These are phyloP conservation scores for Encarsia formosa DNA, from an alignment of 2,888 invertebrate species.

Conservation along the genomic window DNA sequence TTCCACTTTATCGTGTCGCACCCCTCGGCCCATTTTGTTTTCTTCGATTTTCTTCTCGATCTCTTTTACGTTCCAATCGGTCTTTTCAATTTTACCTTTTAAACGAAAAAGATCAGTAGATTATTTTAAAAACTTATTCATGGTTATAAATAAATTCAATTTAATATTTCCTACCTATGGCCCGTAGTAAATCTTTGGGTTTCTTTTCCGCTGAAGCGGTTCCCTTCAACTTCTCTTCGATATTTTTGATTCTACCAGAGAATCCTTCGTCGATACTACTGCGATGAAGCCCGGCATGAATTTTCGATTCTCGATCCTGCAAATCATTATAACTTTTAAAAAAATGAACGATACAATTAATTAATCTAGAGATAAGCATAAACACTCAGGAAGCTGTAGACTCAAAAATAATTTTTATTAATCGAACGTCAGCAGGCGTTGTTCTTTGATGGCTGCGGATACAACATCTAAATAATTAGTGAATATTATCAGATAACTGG, in stretches of 20 bases:
- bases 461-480: too few relatives aligned
- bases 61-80: conserved; percentile 87
- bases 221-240: conserved; percentile 75
- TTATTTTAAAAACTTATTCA: background rate
- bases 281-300: conserved; percentile 46
- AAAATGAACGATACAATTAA: background rate
- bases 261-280: conserved; percentile 57
- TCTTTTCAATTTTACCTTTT: conserved; percentile 80
- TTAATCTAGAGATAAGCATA: background rate
- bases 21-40: conserved; percentile 65
- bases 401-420: background rate
- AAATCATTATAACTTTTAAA: conserved; percentile 6
- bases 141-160: background rate
- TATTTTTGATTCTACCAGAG: conserved; percentile 63
- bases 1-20: conserved; percentile 60
- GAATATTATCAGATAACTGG: too few relatives aligned
- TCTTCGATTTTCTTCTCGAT: conserved; percentile 85
- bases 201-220: conserved; percentile 64
- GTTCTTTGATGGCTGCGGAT: conserved; percentile 1
- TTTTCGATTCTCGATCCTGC: conserved; percentile 52
- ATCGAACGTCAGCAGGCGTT: background rate
- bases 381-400: conserved; percentile 5
- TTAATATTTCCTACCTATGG: conserved; percentile 59
- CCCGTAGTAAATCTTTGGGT: conserved; percentile 79
- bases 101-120: background rate